Evolutionary conservation across 1,140 invertebrate genomes (phyloP), one percentile per base, ranked within the genome.

Genomic region (Helicoverpa armigera): DNA sequence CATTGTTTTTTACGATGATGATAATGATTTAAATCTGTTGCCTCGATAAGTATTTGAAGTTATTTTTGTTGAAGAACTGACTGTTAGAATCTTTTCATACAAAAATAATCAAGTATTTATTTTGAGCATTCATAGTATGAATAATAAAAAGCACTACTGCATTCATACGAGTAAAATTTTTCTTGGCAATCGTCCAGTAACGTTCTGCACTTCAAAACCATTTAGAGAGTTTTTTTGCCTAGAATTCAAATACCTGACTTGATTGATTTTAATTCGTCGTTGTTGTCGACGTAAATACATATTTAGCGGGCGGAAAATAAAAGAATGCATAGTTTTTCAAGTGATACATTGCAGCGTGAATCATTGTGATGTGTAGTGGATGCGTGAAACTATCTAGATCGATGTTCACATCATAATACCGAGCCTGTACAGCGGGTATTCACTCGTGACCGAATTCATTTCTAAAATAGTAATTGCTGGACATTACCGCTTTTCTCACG

Each of bases 371-470:
- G 14, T 54, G 67, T 14, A 35, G 63, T 67, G 35, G 18, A 67
- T 50, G 72, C 72, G 61, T 76, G 80, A 75, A 69, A 73, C 23
- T 82, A 82, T 79, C 53, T 79, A 78, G 81, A 73, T 82, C 50
- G 70, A 79, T 69, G 72, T 48, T 69, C 73, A 74, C 58, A 51
- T 72, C 69, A 48, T 82, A 75, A 73, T 48, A 73, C 13, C 18
- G 65, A 56, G 54, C 72, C 23, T 67, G 63, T 23, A 43, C 29
- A 79, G 65, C 58, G 79, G 79, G 78, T 79, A 69, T 81, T 83
- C 82, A 81, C 75, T 78, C 67, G 65, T 81, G 78, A 56, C 74
- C 74, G 67, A 80, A 80, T 74, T 63, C 61, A 75, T 53, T 53
- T 29, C 58, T 75, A 61, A 43, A 43, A 43, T 43, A 43, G 7